These are phyloP conservation scores for Melinaea marsaeus DNA, from an alignment of 2,888 invertebrate species.

Conservation along the genomic window DNA sequence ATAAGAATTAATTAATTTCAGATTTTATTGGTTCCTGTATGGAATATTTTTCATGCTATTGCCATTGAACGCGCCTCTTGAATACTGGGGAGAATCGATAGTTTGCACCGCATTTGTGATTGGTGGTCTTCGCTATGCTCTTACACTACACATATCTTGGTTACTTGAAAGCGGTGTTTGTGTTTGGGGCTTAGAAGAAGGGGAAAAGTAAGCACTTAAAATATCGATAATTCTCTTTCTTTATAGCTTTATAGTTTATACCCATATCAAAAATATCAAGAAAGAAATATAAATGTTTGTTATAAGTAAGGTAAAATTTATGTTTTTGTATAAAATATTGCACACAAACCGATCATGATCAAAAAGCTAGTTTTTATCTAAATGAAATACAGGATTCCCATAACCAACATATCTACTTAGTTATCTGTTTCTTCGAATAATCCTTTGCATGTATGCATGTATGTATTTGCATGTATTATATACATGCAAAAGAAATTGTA, in stretches of 20 bases:
- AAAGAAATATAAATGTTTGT: no score
- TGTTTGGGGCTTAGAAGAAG: constrained; percentile 84
- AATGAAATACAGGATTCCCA: no score
- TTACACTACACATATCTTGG: constrained; percentile 82
- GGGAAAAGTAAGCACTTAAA: constrained; percentile 81
- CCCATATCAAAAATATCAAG: no score
- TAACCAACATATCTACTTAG: no score
- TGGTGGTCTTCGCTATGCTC: constrained; percentile 82
- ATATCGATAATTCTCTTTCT: constrained; percentile 11
- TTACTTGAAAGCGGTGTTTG: constrained; percentile 84
- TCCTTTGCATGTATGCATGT: no score
- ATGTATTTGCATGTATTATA: no score
- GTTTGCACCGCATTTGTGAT: constrained; percentile 80
- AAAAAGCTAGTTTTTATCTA: no score
- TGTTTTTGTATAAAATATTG: no score
- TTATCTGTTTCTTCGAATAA: no score
- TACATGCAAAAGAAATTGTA: no score
- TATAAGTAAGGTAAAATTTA: no score
- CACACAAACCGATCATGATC: no score
- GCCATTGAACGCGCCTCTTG: constrained; percentile 86
- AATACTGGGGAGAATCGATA: constrained; percentile 87
- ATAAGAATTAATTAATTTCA: constrained; percentile 48
- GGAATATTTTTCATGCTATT: constrained; percentile 80
- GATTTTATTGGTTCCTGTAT: constrained; percentile 84
- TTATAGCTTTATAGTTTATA: background rate